Evolutionary conservation across 2,113 vertebrate species (phyloP), one percentile per base, ranked within the genome.

Genomic region (Myotis yumanensis): DNA sequence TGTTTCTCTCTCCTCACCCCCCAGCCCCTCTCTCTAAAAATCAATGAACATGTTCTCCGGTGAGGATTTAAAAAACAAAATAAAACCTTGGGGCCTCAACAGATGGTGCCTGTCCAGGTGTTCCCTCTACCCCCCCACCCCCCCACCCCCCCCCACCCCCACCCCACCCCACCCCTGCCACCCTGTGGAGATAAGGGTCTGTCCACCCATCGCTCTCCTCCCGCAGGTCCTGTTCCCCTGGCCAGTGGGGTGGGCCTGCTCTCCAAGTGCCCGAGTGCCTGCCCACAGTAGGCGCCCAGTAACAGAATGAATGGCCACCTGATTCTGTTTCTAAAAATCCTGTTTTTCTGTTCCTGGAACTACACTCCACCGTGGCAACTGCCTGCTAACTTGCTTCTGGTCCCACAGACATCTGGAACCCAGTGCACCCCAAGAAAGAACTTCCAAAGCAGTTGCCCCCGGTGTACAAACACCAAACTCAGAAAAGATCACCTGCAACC

Each of bases 321-420:
- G 14, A 1, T 10, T 68, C 51, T 69, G 32, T 71, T 62, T 57
- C 48, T 18, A 30, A 86, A 40, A 86, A 66, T 68, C 15, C 11
- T 62, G 40, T 48, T 87, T 81, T 89, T 89, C 86, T 25, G 68
- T 76, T 82, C 83, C 68, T 77, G 68, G 69, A 95, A 81, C n/a
- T 59, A 28, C 25, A 28, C 10, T 85, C 68, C 43, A 73, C 48
- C 0, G 1, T 4, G 5, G 86, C 16, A 77, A 80, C 30, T 66
- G 64, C 75, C 66, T 71, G 46, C 83, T 62, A 59, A 81, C 22
- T 54, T 4, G 4, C 51, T 80, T 64, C 30, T 15, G 0, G 32
- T 57, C 54, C 32, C 64, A 43, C 48, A 77, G 62, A 80, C 66
- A 92, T 68, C 59, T 0, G 11, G 90, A 75, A n/a, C 79, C 32